Percentiles rank a stretch among this genome's conserved stretches.
Conservation (phyloP, 2,113 vertebrate genomes). For the Odontophorus gujanensis region DNA sequence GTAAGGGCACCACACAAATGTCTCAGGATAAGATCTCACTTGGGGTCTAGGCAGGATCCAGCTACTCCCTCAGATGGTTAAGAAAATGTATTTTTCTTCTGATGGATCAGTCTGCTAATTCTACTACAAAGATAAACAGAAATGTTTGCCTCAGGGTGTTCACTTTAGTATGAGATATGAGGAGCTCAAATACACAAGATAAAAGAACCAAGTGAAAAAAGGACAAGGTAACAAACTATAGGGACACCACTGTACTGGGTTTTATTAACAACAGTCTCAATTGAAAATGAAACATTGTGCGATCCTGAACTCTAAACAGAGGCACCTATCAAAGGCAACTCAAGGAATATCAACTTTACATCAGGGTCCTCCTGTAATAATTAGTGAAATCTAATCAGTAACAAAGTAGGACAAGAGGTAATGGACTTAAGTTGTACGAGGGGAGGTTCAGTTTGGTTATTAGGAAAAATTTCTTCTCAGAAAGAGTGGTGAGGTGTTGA, state of each 20-base stretch:
- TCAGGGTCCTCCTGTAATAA: background rate
- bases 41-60: background rate
- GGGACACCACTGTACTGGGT: background rate
- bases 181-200: background rate
- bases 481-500: too few relatives aligned
- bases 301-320: background rate
- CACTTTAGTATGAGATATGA: background rate
- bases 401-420: too few relatives aligned
- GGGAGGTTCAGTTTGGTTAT: too few relatives aligned
- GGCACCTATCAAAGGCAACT: background rate
- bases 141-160: background rate
- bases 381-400: background rate
- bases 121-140: background rate
- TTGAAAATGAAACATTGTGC: background rate
- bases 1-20: background rate
- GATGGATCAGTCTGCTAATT: background rate
- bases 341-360: background rate
- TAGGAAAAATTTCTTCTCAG: too few relatives aligned
- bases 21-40: slow-evolving; percentile 11
- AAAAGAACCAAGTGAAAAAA: slow-evolving; percentile 6
- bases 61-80: background rate
- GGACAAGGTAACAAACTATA: background rate
- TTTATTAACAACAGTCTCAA: background rate
- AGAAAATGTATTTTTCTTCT: background rate
- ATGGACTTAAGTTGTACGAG: too few relatives aligned